Evolutionary conservation across 1,140 invertebrate species (phyloP), one percentile per base, ranked within the genome.

Genomic region (Magallana ariakensis): DNA sequence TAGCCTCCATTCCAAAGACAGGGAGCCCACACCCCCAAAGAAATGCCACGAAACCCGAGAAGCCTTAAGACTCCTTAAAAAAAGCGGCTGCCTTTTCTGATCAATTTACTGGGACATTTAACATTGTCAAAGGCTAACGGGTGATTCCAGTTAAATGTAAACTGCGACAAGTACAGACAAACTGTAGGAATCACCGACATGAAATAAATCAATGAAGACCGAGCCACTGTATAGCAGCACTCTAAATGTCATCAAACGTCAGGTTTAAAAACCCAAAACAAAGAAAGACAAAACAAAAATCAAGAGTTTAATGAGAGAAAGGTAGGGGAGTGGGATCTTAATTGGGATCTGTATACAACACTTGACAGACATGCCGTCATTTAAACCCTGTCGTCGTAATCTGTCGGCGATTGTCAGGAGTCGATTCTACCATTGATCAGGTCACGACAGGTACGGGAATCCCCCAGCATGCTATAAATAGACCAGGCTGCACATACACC

Each of bases 71-170:
- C 33, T 46, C 33, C 33, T 46, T 46, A 46, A 46, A 46, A 46
- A 46, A 46, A 46, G 5, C n/a, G 33, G 33, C 33, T 46, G 33
- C 33, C 33, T 46, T 46, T 46, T 46, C 22, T 75, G 66, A 26
- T 75, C 66, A 75, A 26, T 75, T 75, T 33, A 75, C 66, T 26
- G 66, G 66, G 66, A 22, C 66, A 75, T 75, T 75, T 75, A 75
- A 75, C 66, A 75, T 33, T 26, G 66, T 75, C 66, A 75, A 75
- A 75, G 66, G 66, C 8, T 8, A 10, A 22, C 1, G 66, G 9
- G 5, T 33, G 66, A 75, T 33, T 75, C 66, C 66, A 46, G 22
- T 11, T 26, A 75, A 46, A 33, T 60, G 10, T 75, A 75, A 46
- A 46, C 33, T 26, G 26, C 5, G 33, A 75, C 66, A 26, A 26